These are phyloP conservation scores for Standfussiana lucernea DNA, from an alignment of 2,888 invertebrate species.

Conservation along the genomic window DNA sequence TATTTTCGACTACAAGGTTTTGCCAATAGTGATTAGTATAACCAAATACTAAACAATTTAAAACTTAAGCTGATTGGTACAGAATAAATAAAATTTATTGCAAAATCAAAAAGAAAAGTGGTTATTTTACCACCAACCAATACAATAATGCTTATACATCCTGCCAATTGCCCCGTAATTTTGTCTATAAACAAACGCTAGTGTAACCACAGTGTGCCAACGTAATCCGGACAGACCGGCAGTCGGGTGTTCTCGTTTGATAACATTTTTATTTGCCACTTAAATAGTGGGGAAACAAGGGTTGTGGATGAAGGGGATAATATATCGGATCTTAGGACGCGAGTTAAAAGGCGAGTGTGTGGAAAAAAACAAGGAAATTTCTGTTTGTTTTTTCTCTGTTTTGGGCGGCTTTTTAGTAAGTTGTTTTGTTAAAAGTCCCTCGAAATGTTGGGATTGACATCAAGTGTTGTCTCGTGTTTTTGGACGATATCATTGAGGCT, in stretches of 20 bases:
- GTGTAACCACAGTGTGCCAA: conserved; percentile 66
- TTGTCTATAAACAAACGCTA: conserved; percentile 66
- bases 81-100: background rate
- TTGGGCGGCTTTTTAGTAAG: conserved; percentile 38
- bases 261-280: conserved; percentile 82
- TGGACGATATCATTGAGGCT: conserved; percentile 14
- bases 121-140: background rate
- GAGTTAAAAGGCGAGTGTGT: conserved; percentile 64
- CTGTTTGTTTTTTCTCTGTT: conserved; percentile 49
- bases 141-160: conserved; percentile 4
- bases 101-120: background rate
- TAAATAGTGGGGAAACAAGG: conserved; percentile 76
- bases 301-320: conserved; percentile 72
- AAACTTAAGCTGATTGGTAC: background rate
- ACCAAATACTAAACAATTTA: background rate
- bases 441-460: conserved; percentile 28
- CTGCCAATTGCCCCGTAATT: conserved; percentile 20
- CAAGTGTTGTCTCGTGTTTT: conserved; percentile 35
- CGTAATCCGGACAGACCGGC: conserved; percentile 70
- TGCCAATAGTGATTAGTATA: no score
- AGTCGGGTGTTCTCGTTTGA: conserved; percentile 74
- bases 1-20: background rate
- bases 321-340: conserved; percentile 72
- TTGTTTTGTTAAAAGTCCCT: conserved; percentile 41
- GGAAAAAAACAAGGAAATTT: conserved; percentile 53